Conservation (phyloP, 2,797 vertebrate species). For the Trichosurus vulpecula region DNA sequence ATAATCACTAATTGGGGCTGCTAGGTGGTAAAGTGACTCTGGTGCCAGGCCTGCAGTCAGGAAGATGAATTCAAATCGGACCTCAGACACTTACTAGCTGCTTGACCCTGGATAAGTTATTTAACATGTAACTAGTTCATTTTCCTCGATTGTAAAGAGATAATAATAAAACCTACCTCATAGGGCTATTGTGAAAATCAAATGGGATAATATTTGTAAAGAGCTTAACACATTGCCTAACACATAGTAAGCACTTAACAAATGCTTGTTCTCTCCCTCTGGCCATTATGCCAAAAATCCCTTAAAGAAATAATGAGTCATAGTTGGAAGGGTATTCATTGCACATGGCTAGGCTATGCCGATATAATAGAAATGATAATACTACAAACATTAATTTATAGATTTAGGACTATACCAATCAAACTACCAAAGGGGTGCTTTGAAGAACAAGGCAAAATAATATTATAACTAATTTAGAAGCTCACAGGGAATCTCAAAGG, state of each 20-base stretch:
- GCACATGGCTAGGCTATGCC: background rate
- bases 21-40: background rate
- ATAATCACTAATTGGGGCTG: background rate
- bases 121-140: background rate
- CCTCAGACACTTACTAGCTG: background rate
- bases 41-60: background rate
- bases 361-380: background rate
- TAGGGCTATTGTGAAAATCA: background rate
- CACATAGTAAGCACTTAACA: background rate
- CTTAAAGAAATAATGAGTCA: background rate
- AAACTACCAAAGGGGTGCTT: background rate
- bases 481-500: background rate
- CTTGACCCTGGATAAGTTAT: background rate
- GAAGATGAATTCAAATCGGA: background rate
- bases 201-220: background rate
- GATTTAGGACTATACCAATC: background rate
- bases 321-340: background rate
- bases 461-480: background rate
- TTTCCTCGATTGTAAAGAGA: background rate
- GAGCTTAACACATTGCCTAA: background rate
- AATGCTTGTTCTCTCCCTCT: background rate
- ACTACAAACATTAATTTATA: background rate
- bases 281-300: background rate
- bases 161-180: background rate
- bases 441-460: background rate